phyloP scores from a whole-genome alignment of 2,888 invertebrate species.

The Athalia circularis region DNA sequence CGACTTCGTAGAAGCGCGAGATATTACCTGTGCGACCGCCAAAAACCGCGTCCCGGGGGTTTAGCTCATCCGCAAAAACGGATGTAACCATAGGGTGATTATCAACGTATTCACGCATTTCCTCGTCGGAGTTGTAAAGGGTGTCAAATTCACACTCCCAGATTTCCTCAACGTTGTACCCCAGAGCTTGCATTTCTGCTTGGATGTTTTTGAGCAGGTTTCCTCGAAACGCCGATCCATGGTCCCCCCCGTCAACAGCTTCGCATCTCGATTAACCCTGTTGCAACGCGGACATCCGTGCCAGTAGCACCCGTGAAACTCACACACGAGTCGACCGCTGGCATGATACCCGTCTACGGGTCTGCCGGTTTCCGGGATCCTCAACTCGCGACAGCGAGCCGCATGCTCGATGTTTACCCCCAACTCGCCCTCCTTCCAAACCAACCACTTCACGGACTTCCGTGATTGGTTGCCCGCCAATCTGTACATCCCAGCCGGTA shows the following conservation, averaged over 20 bases:
- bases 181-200: neutral
- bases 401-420: constrained; percentile 40
- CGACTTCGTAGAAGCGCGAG: neutral
- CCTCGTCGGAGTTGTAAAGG: neutral
- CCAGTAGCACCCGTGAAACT: constrained; percentile 49
- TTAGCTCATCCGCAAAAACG: constrained; percentile 44
- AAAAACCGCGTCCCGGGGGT: neutral
- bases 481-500: constrained; percentile 43
- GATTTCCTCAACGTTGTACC: neutral
- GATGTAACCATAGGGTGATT: neutral
- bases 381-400: constrained; percentile 35
- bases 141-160: no score
- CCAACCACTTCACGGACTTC: constrained; percentile 41
- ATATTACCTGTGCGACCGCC: neutral
- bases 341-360: constrained; percentile 46
- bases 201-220: neutral
- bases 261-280: no score
- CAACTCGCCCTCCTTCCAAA: constrained; percentile 39
- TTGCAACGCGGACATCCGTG: no score
- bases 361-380: constrained; percentile 21
- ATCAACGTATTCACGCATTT: neutral
- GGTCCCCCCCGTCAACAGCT: neutral
- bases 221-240: neutral
- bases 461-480: constrained; percentile 45
- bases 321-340: constrained; percentile 13